Evolutionary conservation across 2,888 invertebrate genomes (phyloP).

Genomic region (Chaetogeoica ovagalla): DNA sequence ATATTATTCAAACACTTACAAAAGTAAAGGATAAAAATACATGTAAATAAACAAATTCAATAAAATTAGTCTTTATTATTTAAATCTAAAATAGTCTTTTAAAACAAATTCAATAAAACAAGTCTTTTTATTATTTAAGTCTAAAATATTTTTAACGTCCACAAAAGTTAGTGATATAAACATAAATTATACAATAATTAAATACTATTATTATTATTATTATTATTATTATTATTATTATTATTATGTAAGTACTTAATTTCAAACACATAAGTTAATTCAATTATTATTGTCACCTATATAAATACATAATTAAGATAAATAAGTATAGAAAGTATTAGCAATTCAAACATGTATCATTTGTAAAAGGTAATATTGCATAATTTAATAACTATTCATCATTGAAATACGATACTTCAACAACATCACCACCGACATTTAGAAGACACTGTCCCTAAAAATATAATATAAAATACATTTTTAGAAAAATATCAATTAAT

Average conservation of each 20-base stretch:
- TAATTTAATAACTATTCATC: conserved; percentile 27
- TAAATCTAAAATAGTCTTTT: neutral
- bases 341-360: neutral
- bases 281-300: neutral
- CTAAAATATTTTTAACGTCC: neutral
- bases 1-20: conserved; percentile 4
- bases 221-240: too few relatives aligned
- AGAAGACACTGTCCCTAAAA: conserved; percentile 92
- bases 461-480: conserved; percentile 54
- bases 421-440: conserved; percentile 93
- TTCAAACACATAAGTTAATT: neutral
- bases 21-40: neutral
- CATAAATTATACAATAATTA: neutral
- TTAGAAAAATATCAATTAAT: neutral
- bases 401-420: conserved; percentile 59
- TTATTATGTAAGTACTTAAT: neutral
- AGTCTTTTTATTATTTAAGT: neutral
- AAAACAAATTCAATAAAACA: neutral
- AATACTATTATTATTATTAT: neutral
- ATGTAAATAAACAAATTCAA: neutral
- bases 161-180: neutral
- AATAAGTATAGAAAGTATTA: neutral
- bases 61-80: neutral
- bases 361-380: conserved; percentile 9
- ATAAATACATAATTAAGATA: conserved; percentile 4